Base-by-base conservation (phyloP, 2,888 invertebrate genomes). In the Cephonodes hylas region DNA sequence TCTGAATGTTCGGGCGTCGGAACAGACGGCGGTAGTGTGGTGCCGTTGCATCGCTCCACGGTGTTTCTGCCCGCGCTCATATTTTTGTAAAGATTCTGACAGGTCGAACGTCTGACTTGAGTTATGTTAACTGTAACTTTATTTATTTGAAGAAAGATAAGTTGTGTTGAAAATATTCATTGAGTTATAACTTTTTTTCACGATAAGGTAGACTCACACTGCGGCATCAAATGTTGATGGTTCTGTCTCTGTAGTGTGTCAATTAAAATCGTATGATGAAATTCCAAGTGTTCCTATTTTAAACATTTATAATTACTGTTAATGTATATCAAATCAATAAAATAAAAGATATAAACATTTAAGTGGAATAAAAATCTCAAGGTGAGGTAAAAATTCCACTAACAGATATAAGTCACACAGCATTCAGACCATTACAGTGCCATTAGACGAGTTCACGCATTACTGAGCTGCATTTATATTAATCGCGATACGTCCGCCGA, bases 401-500 rank as follows among this genome's bases (percentile, higher is more conserved):
- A n/a, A n/a, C n/a, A n/a, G n/a, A n/a, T n/a, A n/a, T n/a, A n/a
- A n/a, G n/a, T n/a, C n/a, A n/a, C n/a, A n/a, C n/a, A n/a, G 10
- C 8, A 15, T 31, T 31, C 42, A 42, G n/a, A 58, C 42, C 38
- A 53, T 62, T 58, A 59, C 22, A 27, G 25, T 6, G 48, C 22
- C 38, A 63, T 58, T 59, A 59, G 23, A 18, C 6, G 7, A 34
- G 38, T 45, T 42, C 42, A 56, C 38, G 44, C 31, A 53, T 38
- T 60, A 64, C 44, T 72, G 18, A 7, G 27, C 53, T 79, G 78
- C 85, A 88, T 87, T 87, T 86, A 89, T 88, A 89, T 90, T 89
- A 89, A 91, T 91, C 85, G 86, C 81, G 84, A 66, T 80, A 80
- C 81, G 84, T 84, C 82, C 73, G 74, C 74, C 77, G 75, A 83